Evolutionary conservation across 2,888 invertebrate genomes (phyloP), one percentile per base, ranked within the genome.

Genomic region (Atherix ibis): DNA sequence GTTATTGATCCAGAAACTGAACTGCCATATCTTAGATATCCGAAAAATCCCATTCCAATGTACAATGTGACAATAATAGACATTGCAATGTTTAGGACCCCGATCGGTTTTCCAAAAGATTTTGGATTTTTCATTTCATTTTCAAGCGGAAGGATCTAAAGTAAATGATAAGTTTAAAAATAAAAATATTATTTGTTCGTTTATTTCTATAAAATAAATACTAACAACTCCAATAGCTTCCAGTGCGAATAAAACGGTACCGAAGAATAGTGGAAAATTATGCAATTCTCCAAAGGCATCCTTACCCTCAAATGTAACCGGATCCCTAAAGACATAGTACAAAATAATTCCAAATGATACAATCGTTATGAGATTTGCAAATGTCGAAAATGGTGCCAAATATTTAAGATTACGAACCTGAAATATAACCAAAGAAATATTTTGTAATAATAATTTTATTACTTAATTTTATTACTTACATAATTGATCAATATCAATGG

Each of bases 221-320:
- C 77, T 69, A 57, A 85, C 83, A 60, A 84, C 82, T 33, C 83
- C 83, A 45, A 95, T 92, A 34, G 94, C 92, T 67, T 97, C 95
- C 48, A 97, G 72, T 1, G 97, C 88, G 56, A 92, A 97, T 31
- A 97, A 68, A 0, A 91, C 94, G 0, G 92, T 95, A 26, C 95
- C 94, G 55, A 97, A 92, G 65, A 87, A 97, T 2, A 97, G 67
- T 0, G 97, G 95, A 49, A 88, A 79, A 35, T 75, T 69, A 19
- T 66, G 60, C 3, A 76, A 52, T 6, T 70, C 62, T 1, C 80
- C 84, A 32, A 77, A 68, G 1, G 75, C 64, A 4, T 65, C 65
- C 39, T 73, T 68, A 27, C 71, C 70, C 8, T 71, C 68, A 2
- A 80, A 62, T 0, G 71, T 62, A 0, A 79, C 71, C 2, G 78